Conservation (phyloP, 1,140 invertebrate genomes). For the Apocrypta bakeri region DNA sequence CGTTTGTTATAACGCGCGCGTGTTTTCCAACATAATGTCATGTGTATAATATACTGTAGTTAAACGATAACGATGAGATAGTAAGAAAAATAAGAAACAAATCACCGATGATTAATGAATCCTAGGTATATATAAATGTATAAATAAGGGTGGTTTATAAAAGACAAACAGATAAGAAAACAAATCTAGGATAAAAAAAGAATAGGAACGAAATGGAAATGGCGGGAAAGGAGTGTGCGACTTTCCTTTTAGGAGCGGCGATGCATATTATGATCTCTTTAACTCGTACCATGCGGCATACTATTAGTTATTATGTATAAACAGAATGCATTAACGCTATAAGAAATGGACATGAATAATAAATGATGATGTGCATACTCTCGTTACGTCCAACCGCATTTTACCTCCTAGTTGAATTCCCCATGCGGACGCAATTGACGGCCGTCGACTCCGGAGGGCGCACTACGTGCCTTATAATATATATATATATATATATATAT, state of each 20-base stretch:
- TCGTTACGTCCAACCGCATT: constrained; percentile 46
- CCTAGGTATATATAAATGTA: constrained; percentile 46
- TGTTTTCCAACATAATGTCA: constrained; percentile 30
- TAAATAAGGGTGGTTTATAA: constrained; percentile 44
- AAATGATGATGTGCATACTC: constrained; percentile 28
- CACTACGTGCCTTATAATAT: not conserved
- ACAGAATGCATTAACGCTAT: constrained; percentile 23
- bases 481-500: constrained; percentile 8
- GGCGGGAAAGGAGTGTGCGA: constrained; percentile 13
- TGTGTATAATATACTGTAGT: constrained; percentile 30
- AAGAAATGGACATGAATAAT: constrained; percentile 9
- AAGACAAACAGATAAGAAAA: constrained; percentile 15
- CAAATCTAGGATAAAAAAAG: not conserved
- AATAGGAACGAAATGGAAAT: not conserved
- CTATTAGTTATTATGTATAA: constrained; percentile 45
- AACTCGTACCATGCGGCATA: constrained; percentile 40
- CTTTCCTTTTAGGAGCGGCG: not conserved
- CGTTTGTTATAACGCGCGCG: constrained; percentile 17
- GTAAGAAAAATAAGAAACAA: constrained; percentile 1
- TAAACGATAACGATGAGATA: constrained; percentile 17
- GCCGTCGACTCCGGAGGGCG: not conserved
- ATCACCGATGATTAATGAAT: constrained; percentile 1
- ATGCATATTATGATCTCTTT: constrained; percentile 47
- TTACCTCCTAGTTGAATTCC: constrained; percentile 41
- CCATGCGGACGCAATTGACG: not conserved